Percentiles rank a stretch among this genome's conserved stretches.
These are phyloP conservation scores for Mnemiopsis leidyi DNA, from an alignment of 37 sponge, comb jelly and placozoan species.

Conservation along the genomic window DNA sequence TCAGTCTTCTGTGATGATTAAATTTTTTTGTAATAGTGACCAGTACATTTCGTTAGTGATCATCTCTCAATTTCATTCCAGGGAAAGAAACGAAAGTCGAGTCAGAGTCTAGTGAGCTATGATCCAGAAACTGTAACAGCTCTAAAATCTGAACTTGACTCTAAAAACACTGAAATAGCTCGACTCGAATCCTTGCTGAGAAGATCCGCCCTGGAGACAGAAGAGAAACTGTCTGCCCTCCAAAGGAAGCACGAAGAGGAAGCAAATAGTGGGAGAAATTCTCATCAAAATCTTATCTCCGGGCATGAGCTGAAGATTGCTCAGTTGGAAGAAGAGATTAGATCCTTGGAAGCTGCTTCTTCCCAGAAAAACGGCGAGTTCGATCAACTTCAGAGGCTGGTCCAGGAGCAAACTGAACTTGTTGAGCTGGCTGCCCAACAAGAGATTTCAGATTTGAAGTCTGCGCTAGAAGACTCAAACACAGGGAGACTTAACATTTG, in stretches of 20 bases:
- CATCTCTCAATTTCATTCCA: constrained; percentile 3
- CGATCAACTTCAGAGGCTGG: neutral
- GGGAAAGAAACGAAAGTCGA: constrained; percentile 29
- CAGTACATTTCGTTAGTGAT: too few relatives aligned
- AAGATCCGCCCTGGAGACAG: neutral
- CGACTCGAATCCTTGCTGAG: neutral
- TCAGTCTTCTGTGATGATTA: too few relatives aligned
- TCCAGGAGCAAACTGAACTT: neutral
- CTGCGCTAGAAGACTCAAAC: constrained; percentile 16
- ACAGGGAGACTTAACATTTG: neutral
- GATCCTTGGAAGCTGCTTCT: neutral
- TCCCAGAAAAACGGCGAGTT: constrained; percentile 38
- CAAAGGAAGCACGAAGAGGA: neutral
- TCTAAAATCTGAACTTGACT: neutral
- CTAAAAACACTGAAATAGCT: constrained; percentile 23
- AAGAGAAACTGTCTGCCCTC: neutral
- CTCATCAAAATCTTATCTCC: neutral
- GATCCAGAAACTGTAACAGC: neutral
- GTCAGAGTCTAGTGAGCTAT: too few relatives aligned
- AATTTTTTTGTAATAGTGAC: too few relatives aligned
- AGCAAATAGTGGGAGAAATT: neutral
- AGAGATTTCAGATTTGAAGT: neutral
- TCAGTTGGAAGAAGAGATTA: neutral
- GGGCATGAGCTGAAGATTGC: neutral
- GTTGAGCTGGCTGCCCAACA: constrained; percentile 3